A percentile compares a stretch with the other conserved stretches of the same genome.
Conservation (phyloP, 92 coral and sea anemone genomes). For the Parazoanthus swiftii region DNA sequence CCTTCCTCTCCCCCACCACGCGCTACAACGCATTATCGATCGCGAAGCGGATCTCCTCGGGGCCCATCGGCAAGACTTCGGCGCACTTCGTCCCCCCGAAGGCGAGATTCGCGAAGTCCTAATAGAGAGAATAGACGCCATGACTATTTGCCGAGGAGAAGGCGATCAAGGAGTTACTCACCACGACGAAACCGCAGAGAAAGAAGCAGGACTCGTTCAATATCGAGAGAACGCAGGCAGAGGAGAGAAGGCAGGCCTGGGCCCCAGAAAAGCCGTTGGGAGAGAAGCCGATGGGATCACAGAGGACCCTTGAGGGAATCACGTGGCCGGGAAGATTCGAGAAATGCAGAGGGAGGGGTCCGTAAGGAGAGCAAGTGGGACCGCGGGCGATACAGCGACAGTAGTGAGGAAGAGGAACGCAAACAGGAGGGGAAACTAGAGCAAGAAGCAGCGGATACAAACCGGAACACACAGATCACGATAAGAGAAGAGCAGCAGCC, state of each 20-base stretch:
- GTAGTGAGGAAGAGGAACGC: conserved; percentile 33
- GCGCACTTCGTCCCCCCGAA: conserved; percentile 30
- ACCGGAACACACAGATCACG: background rate
- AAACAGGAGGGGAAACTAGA: conserved; percentile 18
- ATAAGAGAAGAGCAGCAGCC: conserved; percentile 1
- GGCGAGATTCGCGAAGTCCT: conserved; percentile 32
- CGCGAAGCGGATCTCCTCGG: conserved; percentile 36
- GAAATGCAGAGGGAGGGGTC: conserved; percentile 23
- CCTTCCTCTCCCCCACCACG: conserved; percentile 64
- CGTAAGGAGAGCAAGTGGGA: conserved; percentile 43
- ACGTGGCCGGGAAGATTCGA: conserved; percentile 17
- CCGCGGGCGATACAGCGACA: conserved; percentile 40
- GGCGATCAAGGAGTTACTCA: conserved; percentile 27
- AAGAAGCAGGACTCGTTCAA: conserved; percentile 35
- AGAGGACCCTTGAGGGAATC: conserved; percentile 1
- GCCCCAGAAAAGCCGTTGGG: conserved; percentile 40
- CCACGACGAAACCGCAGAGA: conserved; percentile 27
- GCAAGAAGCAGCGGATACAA: conserved; percentile 20
- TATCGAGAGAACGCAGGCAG: conserved; percentile 29
- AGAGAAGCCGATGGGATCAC: conserved; percentile 34
- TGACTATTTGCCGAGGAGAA: conserved; percentile 28
- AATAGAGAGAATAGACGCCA: conserved; percentile 17
- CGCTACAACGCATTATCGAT: conserved; percentile 1
- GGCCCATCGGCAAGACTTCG: conserved; percentile 12
- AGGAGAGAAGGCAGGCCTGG: conserved; percentile 27